These are phyloP conservation scores for Drosophila seguyi DNA, from an alignment of 1,140 invertebrate genomes.

Conservation along the genomic window DNA sequence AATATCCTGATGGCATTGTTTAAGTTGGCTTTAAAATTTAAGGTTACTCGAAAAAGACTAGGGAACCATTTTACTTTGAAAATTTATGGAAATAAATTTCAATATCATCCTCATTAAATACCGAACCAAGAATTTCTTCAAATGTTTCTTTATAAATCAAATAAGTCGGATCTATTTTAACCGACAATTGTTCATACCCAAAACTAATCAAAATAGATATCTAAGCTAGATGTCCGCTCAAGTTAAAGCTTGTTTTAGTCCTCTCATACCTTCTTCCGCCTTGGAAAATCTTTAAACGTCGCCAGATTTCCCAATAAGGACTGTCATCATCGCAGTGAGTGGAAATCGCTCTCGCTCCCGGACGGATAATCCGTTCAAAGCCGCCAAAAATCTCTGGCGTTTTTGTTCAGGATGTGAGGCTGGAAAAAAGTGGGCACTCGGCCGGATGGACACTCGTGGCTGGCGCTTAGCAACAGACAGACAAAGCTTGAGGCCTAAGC, in stretches of 20 bases:
- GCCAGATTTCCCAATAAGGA: constrained; percentile 8
- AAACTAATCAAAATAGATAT: not conserved
- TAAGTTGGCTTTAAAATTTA: constrained; percentile 15
- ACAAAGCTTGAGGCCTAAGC: constrained; percentile 65
- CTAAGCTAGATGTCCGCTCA: not conserved
- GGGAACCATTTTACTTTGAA: not conserved
- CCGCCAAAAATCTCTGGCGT: constrained; percentile 74
- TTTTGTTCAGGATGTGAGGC: constrained; percentile 38
- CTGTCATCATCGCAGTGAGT: constrained; percentile 18
- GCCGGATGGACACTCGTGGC: constrained; percentile 45
- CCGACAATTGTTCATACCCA: too few species aligned
- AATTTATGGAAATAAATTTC: too few species aligned
- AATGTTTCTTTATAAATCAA: too few species aligned
- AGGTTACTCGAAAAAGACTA: not conserved
- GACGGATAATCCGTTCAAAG: constrained; percentile 75
- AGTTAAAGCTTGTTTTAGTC: constrained; percentile 2
- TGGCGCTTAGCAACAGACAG: constrained; percentile 59
- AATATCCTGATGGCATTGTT: constrained; percentile 6
- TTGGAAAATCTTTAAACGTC: constrained; percentile 22
- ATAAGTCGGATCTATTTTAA: too few species aligned
- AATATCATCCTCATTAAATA: too few species aligned
- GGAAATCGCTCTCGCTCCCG: constrained; percentile 37
- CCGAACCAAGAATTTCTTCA: too few species aligned
- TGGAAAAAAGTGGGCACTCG: constrained; percentile 5
- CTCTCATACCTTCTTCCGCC: not conserved